Conservation (phyloP, 2,888 invertebrate species). For the Mesorhabditis spiculigera region DNA sequence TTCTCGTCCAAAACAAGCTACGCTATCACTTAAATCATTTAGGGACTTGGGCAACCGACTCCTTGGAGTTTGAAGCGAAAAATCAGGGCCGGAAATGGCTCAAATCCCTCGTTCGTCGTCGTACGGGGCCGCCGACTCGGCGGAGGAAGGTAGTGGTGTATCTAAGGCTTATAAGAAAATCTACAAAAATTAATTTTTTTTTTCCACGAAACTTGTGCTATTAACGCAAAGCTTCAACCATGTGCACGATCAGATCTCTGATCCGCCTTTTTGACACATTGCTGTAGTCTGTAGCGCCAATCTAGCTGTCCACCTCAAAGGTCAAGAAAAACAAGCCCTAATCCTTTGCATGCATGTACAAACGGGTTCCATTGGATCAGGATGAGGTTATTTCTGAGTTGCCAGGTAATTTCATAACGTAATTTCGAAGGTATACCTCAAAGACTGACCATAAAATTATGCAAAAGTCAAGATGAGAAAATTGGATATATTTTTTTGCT, state of each 20-base stretch:
- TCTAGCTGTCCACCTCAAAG: background rate
- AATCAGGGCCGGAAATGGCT: background rate
- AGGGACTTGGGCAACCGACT: too few species aligned
- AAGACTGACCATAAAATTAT: too few species aligned
- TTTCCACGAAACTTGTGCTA: background rate
- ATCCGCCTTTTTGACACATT: background rate
- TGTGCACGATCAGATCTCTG: background rate
- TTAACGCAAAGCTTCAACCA: background rate
- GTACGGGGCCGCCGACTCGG: background rate
- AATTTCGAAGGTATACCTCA: too few species aligned
- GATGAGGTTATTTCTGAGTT: background rate
- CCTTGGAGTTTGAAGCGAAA: too few species aligned
- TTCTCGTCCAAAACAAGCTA: too few species aligned
- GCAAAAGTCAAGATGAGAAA: too few species aligned
- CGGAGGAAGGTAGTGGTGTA: conserved; percentile 5
- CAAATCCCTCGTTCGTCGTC: background rate
- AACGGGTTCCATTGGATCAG: background rate
- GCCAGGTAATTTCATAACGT: too few species aligned
- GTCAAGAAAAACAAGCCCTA: background rate
- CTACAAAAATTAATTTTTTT: background rate
- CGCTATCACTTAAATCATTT: too few species aligned
- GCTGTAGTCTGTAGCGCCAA: background rate
- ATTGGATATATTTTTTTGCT: too few species aligned
- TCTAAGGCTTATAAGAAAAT: too few species aligned
- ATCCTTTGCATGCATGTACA: background rate